Evolutionary conservation across 2,888 invertebrate genomes (phyloP).

Genomic region (Volucella zonaria): DNA sequence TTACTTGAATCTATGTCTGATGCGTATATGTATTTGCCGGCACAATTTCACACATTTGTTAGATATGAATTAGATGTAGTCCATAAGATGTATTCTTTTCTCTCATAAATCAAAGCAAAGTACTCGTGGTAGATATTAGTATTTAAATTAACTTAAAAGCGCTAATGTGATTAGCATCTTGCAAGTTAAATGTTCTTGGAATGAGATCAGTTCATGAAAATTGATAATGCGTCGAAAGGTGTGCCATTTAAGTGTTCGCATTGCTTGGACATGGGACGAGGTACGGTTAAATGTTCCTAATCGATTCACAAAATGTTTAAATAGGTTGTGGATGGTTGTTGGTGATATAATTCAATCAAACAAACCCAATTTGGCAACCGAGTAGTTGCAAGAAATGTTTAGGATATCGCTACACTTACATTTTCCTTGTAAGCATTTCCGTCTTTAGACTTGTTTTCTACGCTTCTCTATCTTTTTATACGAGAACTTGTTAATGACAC

Average conservation of each 20-base stretch:
- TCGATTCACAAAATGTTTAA: no score
- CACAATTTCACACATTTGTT: background rate
- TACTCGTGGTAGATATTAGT: background rate
- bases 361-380: no score
- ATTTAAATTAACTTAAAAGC: background rate
- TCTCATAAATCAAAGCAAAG: conserved; percentile 7
- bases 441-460: no score
- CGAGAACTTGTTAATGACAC: no score
- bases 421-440: no score
- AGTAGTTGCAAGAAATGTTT: no score
- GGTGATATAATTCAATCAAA: no score
- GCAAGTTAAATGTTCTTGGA: background rate
- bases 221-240: background rate
- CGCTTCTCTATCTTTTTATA: no score
- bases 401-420: no score
- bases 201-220: background rate
- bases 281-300: no score
- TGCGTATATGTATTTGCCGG: background rate
- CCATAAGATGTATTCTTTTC: background rate
- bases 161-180: conserved; percentile 16
- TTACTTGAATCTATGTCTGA: conserved; percentile 5
- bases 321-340: no score
- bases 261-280: background rate
- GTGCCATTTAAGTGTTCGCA: background rate
- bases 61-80: background rate